Percentiles rank a stretch among this genome's conserved stretches.
Evolutionary conservation across 1,140 invertebrate species (phyloP).

Genomic region (Physella acuta): DNA sequence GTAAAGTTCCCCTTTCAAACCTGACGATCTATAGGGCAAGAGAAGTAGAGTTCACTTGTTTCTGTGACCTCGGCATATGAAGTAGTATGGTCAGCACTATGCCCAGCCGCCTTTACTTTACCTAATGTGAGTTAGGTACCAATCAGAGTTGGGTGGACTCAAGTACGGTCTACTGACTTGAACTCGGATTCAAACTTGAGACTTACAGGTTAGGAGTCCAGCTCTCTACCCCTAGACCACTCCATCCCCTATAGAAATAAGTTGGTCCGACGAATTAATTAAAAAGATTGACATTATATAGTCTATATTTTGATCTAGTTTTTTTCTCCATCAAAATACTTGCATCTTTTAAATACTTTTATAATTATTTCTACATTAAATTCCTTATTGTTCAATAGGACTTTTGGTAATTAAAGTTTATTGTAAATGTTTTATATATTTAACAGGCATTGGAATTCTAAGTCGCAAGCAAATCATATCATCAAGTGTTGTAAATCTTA

Average conservation of each 20-base stretch:
- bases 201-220: too few relatives aligned
- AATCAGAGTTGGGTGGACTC: too few relatives aligned
- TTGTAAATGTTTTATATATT: background rate
- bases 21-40: background rate
- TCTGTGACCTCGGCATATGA: too few relatives aligned
- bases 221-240: too few relatives aligned
- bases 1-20: too few relatives aligned
- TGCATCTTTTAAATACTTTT: background rate
- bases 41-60: background rate
- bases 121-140: too few relatives aligned
- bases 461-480: constrained; percentile 37
- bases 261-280: too few relatives aligned
- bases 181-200: too few relatives aligned
- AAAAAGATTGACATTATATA: background rate
- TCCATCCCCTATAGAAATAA: too few relatives aligned
- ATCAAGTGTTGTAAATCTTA: constrained; percentile 27
- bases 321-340: background rate
- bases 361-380: background rate
- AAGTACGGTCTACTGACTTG: too few relatives aligned
- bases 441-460: constrained; percentile 48
- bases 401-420: background rate
- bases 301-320: background rate
- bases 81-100: too few relatives aligned
- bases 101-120: too few relatives aligned
- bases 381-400: background rate